Percentiles rank a stretch among this genome's conserved stretches.
Conservation (phyloP, 2,888 invertebrate species). For the Trypoxylon attenuatum region DNA sequence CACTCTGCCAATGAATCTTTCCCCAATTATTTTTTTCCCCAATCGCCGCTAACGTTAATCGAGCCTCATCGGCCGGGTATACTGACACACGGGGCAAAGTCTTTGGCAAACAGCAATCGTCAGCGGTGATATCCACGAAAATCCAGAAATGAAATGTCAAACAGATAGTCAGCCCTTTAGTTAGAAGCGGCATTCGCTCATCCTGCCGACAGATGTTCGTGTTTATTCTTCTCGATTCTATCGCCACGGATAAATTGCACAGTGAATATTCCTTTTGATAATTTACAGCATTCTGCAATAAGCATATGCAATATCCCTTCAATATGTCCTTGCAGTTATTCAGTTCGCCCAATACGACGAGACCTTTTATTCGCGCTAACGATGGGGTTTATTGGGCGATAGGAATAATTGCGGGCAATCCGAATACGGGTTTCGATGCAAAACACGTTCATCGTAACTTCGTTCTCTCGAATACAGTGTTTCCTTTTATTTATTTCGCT, state of each 20-base stretch:
- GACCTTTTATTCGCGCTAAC: too few relatives aligned
- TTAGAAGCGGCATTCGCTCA: not conserved
- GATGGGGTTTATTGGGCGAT: too few relatives aligned
- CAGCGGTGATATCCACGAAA: not conserved
- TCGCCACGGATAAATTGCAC: slow-evolving; percentile 5
- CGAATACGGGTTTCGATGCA: too few relatives aligned
- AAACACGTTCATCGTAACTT: too few relatives aligned
- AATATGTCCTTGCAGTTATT: too few relatives aligned
- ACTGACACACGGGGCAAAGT: not conserved
- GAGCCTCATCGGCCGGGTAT: not conserved
- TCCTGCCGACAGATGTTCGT: slow-evolving; percentile 24
- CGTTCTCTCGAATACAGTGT: too few relatives aligned
- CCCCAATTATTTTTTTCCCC: too few relatives aligned
- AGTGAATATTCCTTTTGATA: not conserved
- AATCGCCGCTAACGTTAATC: not conserved
- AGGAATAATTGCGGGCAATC: too few relatives aligned
- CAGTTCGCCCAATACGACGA: too few relatives aligned
- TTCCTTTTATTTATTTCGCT: too few relatives aligned
- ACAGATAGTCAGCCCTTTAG: slow-evolving; percentile 15
- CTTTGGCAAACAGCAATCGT: slow-evolving; percentile 18
- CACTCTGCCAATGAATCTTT: too few relatives aligned
- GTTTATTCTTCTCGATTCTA: slow-evolving; percentile 19
- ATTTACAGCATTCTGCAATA: not conserved
- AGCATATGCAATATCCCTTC: too few relatives aligned
- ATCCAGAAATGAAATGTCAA: slow-evolving; percentile 27